Base-by-base conservation (phyloP, 2,888 invertebrate species). In the Beris morrisii region DNA sequence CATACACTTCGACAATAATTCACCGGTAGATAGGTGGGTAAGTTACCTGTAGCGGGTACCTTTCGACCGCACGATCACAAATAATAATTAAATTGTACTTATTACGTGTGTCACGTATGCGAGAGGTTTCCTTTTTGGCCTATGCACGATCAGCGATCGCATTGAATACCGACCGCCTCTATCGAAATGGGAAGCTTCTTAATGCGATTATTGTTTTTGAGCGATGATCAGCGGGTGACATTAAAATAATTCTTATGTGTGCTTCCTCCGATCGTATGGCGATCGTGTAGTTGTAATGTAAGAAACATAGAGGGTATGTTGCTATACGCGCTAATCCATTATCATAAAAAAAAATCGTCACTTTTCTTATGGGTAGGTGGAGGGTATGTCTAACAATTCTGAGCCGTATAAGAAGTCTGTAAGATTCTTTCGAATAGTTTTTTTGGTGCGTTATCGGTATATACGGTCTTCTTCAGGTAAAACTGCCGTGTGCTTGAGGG, bases 41-140 rank as follows among this genome's bases (percentile, higher is more conserved):
- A 22, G 22, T 22, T 22, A 22, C 7, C 38, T 9, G 38, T 9
- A 38, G 38, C 38, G 13, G 4, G 15, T 31, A 54, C 48, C 22
- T 46, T 59, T 61, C 28, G 38, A 43, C 13, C 46, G 52, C n/a
- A 48, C 38, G 52, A 22, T 38, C 30, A 38, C 61, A 22, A 52
- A 50, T 52, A 61, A 38, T 50, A 61, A 45, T 65, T 54, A 31
- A 58, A 54, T 57, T 57, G 44, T 53, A 63, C 53, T 69, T 67
- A 57, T 65, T 63, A 69, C 58, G 45, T 65, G 22, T 58, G 65
- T 67, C 69, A 69, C 69, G 69, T 69, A 69, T 28, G 38, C 32
- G 12, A 1, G 63, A 61, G 31, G 67, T 57, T 69, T 69, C 69
- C 69, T 69, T 67, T 69, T 66, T 64, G 54, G 56, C 56, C 44